A percentile compares a stretch with the other conserved stretches of the same genome.
Evolutionary conservation across 1,140 invertebrate genomes (phyloP).

Genomic region (Drosophila trapezifrons): DNA sequence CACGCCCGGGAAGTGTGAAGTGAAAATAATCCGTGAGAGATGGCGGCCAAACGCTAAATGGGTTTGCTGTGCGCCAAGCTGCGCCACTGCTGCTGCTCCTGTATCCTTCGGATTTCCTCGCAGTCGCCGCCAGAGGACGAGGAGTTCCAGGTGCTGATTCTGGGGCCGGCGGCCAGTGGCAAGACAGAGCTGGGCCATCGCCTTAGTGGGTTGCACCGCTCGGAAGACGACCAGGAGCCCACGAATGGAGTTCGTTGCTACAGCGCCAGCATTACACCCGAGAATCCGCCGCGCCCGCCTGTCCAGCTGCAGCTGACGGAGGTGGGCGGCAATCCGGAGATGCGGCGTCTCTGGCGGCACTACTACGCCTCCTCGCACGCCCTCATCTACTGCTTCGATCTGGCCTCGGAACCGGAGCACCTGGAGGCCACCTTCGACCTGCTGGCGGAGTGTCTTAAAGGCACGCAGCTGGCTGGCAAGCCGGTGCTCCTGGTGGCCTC

Average conservation of each 20-base stretch:
- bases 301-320: conserved; percentile 57
- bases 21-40: conserved; percentile 1
- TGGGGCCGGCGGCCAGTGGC: conserved; percentile 65
- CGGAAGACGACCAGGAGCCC: conserved; percentile 35
- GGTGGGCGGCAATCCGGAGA: conserved; percentile 71
- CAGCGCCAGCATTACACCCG: background rate
- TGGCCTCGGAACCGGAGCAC: conserved; percentile 29
- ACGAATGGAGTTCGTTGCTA: conserved; percentile 75
- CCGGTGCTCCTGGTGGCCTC: conserved; percentile 67
- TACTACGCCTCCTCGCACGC: conserved; percentile 67
- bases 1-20: background rate
- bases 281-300: background rate
- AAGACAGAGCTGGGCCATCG: conserved; percentile 72
- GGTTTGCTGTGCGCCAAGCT: conserved; percentile 58
- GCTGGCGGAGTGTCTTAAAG: conserved; percentile 43
- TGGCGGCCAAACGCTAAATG: conserved; percentile 43
- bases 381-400: conserved; percentile 73
- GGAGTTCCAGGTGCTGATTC: conserved; percentile 67
- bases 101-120: conserved; percentile 20
- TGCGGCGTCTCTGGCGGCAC: conserved; percentile 77
- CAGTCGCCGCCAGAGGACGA: background rate
- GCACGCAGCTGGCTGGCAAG: conserved; percentile 59
- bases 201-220: conserved; percentile 28
- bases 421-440: conserved; percentile 48
- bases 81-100: conserved; percentile 40